A percentile compares a stretch with the other conserved stretches of the same genome.
Conservation (phyloP, 2,888 invertebrate genomes). For the Lepeophtheirus nordmannii region DNA sequence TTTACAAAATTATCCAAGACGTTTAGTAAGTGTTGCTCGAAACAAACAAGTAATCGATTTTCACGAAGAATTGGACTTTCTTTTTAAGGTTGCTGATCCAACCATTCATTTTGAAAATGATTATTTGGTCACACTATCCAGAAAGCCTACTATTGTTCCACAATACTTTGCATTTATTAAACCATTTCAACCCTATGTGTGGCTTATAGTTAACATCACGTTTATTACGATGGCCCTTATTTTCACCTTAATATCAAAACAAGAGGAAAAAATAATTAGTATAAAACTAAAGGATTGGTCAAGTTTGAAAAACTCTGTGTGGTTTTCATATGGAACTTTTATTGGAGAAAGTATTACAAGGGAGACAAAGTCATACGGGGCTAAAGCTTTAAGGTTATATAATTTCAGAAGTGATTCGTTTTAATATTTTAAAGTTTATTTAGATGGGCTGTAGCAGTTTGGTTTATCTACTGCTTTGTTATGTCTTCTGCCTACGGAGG, state of each 20-base stretch:
- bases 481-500: background rate
- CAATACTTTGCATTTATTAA: constrained; percentile 10
- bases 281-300: background rate
- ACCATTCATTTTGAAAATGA: constrained; percentile 15
- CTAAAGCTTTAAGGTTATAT: constrained; percentile 5
- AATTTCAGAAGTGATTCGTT: background rate
- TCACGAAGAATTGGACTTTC: background rate
- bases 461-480: constrained; percentile 18
- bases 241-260: background rate
- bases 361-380: constrained; percentile 8
- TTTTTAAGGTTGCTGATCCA: constrained; percentile 9
- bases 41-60: too few relatives aligned
- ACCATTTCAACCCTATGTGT: constrained; percentile 15
- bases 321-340: constrained; percentile 16
- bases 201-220: background rate
- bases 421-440: background rate
- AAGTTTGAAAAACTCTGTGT: background rate
- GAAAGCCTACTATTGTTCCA: constrained; percentile 7
- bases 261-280: background rate
- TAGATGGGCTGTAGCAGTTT: background rate
- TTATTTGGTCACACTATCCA: constrained; percentile 5
- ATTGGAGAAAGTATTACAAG: constrained; percentile 14
- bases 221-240: background rate
- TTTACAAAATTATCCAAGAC: constrained; percentile 8
- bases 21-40: background rate